Conservation (phyloP, 2,797 vertebrate genomes). For the Yasuhikotakia modesta region DNA sequence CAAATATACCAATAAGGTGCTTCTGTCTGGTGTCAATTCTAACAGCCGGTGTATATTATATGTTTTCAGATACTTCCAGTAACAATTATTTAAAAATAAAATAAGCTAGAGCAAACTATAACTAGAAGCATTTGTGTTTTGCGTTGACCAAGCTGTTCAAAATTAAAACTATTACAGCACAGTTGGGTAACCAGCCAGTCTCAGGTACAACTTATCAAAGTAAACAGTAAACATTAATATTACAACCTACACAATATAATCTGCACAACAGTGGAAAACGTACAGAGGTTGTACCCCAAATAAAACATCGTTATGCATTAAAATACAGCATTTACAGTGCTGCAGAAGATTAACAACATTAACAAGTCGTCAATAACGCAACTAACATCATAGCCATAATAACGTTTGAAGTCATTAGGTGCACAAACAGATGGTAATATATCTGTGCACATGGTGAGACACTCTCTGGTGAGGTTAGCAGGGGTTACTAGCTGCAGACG, state of each 20-base stretch:
- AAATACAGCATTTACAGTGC: not conserved
- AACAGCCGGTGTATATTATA: not conserved
- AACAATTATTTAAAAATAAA: no score
- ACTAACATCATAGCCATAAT: not conserved
- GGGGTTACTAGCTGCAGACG: not conserved
- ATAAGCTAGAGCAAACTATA: no score
- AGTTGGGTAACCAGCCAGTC: no score
- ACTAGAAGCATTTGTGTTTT: no score
- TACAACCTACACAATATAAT: not conserved
- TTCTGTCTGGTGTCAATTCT: not conserved
- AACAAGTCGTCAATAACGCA: not conserved
- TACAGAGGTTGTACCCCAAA: no score
- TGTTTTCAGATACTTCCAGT: no score
- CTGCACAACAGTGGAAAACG: no score
- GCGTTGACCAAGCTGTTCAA: no score
- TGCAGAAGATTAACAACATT: not conserved
- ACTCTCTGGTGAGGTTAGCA: not conserved
- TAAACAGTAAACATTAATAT: not conserved
- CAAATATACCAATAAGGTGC: no score
- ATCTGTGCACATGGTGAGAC: not conserved
- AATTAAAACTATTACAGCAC: no score
- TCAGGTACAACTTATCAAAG: not conserved
- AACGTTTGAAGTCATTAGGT: not conserved
- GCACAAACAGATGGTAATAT: not conserved
- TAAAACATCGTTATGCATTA: not conserved